These are phyloP conservation scores for Formicarius rufipectus DNA, from an alignment of 2,113 vertebrate genomes.

Conservation along the genomic window DNA sequence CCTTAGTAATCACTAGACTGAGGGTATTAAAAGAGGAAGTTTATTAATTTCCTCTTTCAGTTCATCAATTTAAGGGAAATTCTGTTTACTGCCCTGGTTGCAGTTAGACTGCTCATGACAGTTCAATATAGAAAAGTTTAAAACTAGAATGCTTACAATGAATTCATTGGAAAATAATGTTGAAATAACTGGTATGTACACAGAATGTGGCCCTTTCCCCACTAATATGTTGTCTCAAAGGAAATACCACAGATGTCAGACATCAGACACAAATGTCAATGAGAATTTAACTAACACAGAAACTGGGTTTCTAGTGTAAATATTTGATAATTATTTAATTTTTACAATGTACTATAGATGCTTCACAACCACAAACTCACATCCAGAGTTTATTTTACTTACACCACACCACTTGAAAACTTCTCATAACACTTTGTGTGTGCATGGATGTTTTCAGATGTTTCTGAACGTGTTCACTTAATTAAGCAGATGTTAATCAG, in stretches of 20 bases:
- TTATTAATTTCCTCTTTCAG: not conserved
- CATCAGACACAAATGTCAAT: not conserved
- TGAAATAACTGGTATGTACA: not conserved
- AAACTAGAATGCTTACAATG: not conserved
- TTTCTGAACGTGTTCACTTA: not conserved
- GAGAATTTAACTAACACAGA: not conserved
- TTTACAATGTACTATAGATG: fast-evolving
- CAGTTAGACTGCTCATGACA: not conserved
- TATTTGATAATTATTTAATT: not conserved
- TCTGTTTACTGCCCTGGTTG: not conserved
- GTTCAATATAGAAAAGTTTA: not conserved
- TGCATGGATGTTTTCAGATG: not conserved
- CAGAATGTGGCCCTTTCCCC: not conserved
- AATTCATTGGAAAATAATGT: not conserved
- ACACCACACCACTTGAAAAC: not conserved
- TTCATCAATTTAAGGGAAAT: not conserved
- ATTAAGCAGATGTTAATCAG: not conserved
- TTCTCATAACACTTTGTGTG: fast-evolving
- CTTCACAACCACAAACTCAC: not conserved
- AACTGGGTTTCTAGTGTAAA: not conserved
- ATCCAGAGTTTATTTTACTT: not conserved
- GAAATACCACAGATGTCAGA: not conserved
- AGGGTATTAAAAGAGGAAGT: not conserved
- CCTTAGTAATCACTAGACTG: not conserved
- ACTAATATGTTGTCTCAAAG: not conserved